These are phyloP conservation scores for Dasypolia templi DNA, from an alignment of 2,888 invertebrate genomes.

Conservation along the genomic window DNA sequence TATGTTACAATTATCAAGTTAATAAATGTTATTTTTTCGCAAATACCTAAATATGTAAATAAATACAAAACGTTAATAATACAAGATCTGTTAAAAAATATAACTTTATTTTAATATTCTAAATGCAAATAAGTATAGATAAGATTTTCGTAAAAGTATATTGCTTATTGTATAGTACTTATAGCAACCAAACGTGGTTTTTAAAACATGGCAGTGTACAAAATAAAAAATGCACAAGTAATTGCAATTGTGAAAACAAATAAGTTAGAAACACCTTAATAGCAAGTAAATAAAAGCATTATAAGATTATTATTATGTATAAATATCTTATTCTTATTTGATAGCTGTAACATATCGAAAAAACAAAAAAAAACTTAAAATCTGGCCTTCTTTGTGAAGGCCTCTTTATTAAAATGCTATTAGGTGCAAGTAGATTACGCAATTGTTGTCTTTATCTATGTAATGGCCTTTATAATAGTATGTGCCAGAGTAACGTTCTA, in stretches of 20 bases:
- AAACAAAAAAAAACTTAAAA: conserved; percentile 54
- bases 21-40: conserved; percentile 17
- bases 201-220: conserved; percentile 42
- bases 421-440: conserved; percentile 34
- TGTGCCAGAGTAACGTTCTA: conserved; percentile 20
- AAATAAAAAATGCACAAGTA: conserved; percentile 50
- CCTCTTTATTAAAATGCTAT: conserved; percentile 58
- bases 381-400: conserved; percentile 17
- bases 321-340: conserved; percentile 35
- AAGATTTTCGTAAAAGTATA: conserved; percentile 35
- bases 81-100: conserved; percentile 52
- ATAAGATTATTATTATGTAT: conserved; percentile 23
- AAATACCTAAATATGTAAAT: conserved; percentile 8
- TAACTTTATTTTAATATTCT: conserved; percentile 27
- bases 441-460: conserved; percentile 31
- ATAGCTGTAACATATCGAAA: conserved; percentile 61
- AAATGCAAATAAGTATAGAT: conserved; percentile 48
- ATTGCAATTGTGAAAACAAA: conserved; percentile 30
- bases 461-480: conserved; percentile 10
- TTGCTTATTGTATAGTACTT: conserved; percentile 16
- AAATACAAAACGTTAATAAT: conserved; percentile 40
- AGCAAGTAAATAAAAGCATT: conserved; percentile 34
- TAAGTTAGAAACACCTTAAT: conserved; percentile 36
- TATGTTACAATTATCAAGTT: conserved; percentile 63
- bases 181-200: conserved; percentile 1